Conservation (phyloP, 2,797 vertebrate genomes). For the Diplodus puntazzo region DNA sequence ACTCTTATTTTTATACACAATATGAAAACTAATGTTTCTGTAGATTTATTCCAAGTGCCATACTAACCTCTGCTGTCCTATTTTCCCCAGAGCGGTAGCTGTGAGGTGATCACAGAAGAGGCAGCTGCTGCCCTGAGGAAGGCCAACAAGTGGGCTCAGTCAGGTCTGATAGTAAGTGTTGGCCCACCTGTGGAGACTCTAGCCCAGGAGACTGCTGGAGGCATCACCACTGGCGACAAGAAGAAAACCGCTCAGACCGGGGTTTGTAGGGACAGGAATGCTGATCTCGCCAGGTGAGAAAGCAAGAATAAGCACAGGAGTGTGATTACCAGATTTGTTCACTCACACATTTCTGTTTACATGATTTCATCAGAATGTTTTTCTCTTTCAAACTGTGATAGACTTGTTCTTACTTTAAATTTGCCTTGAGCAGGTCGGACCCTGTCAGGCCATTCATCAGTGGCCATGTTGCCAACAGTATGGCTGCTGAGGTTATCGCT, state of each 20-base stretch:
- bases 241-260: conserved; percentile 97
- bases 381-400: neutral
- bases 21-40: neutral
- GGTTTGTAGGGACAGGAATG: conserved; percentile 95
- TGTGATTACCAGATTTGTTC: neutral
- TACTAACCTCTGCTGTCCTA: conserved; percentile 21
- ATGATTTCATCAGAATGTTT: neutral
- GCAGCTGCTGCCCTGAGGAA: conserved; percentile 94
- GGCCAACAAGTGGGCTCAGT: conserved; percentile 98
- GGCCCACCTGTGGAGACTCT: conserved; percentile 92
- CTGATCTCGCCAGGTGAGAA: conserved; percentile 92
- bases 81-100: conserved; percentile 91
- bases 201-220: conserved; percentile 89
- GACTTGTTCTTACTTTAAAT: conserved; percentile 11
- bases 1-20: neutral
- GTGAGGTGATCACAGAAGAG: conserved; percentile 98
- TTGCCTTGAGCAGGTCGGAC: conserved; percentile 87
- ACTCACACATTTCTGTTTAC: neutral
- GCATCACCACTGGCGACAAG: conserved; percentile 93
- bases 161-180: conserved; percentile 96
- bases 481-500: conserved; percentile 98
- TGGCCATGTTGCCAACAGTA: conserved; percentile 98
- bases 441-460: conserved; percentile 98
- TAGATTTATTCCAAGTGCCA: neutral
- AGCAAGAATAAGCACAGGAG: neutral